Percentiles rank a stretch among this genome's conserved stretches.
These are phyloP conservation scores for Tribolium madens DNA, from an alignment of 1,140 invertebrate genomes.

Conservation along the genomic window DNA sequence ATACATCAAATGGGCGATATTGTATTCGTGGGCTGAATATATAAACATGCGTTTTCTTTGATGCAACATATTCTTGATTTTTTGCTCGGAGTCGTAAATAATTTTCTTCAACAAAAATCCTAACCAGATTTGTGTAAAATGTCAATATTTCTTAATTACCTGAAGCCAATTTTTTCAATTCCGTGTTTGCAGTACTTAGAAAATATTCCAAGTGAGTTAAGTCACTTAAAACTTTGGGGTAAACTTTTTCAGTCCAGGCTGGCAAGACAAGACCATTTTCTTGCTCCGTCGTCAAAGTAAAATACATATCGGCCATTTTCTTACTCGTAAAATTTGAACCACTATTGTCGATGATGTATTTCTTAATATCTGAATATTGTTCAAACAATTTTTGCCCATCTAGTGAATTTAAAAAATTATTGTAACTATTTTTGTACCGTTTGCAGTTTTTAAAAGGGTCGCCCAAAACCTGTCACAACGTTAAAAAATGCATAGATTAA, in stretches of 20 bases:
- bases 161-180: conserved; percentile 46
- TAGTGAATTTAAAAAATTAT: conserved; percentile 46
- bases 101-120: conserved; percentile 47
- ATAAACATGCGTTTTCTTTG: conserved; percentile 67
- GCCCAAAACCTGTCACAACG: conserved; percentile 46
- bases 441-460: conserved; percentile 52
- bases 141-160: conserved; percentile 20
- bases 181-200: conserved; percentile 43
- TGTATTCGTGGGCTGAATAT: conserved; percentile 77
- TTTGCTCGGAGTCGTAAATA: conserved; percentile 26
- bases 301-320: conserved; percentile 49
- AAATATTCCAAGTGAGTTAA: conserved; percentile 51
- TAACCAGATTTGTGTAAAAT: conserved; percentile 10
- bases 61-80: conserved; percentile 24
- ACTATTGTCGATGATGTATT: conserved; percentile 42
- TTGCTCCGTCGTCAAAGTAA: conserved; percentile 48
- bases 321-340: conserved; percentile 47
- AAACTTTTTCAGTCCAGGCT: conserved; percentile 48
- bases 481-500: conserved; percentile 1
- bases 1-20: conserved; percentile 72
- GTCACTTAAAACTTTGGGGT: conserved; percentile 60
- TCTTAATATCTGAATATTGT: conserved; percentile 44
- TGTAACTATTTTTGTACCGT: conserved; percentile 42
- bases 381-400: conserved; percentile 50
- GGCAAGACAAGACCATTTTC: conserved; percentile 39